Evolutionary conservation across 2,797 vertebrate genomes (phyloP).

Genomic region (Cuculus canorus): DNA sequence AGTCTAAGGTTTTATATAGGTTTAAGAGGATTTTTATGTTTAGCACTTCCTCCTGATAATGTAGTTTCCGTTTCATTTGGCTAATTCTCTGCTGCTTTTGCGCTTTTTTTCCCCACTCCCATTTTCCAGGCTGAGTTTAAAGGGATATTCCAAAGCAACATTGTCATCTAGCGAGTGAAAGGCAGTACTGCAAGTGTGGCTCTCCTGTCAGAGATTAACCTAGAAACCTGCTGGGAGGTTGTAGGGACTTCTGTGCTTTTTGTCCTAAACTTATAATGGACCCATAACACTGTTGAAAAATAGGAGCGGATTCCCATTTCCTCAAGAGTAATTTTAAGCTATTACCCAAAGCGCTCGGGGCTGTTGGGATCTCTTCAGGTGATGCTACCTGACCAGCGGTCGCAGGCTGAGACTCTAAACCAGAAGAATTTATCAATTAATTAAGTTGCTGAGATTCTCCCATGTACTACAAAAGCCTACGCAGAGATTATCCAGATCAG

Average conservation of each 20-base stretch:
- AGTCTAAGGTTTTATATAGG: neutral
- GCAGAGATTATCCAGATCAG: constrained; percentile 43
- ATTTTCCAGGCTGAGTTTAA: neutral
- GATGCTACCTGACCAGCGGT: neutral
- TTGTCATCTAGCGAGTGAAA: constrained; percentile 48
- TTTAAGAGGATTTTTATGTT: neutral
- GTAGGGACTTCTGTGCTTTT: neutral
- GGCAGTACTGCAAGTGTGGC: neutral
- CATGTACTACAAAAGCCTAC: neutral
- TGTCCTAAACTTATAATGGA: neutral
- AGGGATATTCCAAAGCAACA: neutral
- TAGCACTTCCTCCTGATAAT: neutral
- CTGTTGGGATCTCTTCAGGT: neutral
- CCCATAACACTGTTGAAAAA: neutral
- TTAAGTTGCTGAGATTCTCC: constrained; percentile 36
- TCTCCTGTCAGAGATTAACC: neutral
- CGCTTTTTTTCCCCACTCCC: neutral
- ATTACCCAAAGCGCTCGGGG: neutral
- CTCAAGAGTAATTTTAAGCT: neutral
- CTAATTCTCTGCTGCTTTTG: neutral
- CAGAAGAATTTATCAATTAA: constrained; percentile 46
- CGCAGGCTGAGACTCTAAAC: neutral
- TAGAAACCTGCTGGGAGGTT: neutral
- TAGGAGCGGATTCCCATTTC: neutral
- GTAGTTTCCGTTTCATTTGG: neutral